These are phyloP conservation scores for Microhierax caerulescens DNA, from an alignment of 2,797 vertebrate species.

Conservation along the genomic window DNA sequence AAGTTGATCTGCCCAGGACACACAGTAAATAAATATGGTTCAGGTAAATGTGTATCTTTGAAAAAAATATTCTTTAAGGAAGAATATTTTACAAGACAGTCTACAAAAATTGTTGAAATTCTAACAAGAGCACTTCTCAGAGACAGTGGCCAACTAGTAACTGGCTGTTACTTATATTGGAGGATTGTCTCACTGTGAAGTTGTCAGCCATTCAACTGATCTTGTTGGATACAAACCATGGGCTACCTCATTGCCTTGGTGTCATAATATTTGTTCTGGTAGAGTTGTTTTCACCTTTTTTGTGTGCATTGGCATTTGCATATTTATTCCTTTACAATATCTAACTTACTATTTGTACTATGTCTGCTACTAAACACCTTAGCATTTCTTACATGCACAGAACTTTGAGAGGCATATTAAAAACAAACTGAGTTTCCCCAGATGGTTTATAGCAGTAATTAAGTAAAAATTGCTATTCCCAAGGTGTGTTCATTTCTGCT, in stretches of 20 bases:
- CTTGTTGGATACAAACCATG: background rate
- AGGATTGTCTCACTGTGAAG: background rate
- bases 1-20: background rate
- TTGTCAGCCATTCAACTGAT: background rate
- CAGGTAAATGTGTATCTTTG: background rate
- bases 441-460: conserved; percentile 1
- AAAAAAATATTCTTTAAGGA: background rate
- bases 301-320: background rate
- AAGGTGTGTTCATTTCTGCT: conserved; percentile 34
- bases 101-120: background rate
- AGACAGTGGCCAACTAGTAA: background rate
- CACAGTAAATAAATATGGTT: background rate
- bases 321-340: background rate
- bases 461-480: conserved; percentile 50
- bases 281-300: background rate
- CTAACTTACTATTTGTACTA: background rate
- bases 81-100: background rate
- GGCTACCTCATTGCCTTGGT: background rate
- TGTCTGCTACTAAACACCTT: background rate
- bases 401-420: conserved; percentile 17
- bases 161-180: background rate
- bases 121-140: background rate
- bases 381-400: background rate
- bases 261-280: background rate
- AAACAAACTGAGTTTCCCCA: conserved; percentile 25